Evolutionary conservation across 2,113 vertebrate species (phyloP).

Genomic region (Abramis brama): DNA sequence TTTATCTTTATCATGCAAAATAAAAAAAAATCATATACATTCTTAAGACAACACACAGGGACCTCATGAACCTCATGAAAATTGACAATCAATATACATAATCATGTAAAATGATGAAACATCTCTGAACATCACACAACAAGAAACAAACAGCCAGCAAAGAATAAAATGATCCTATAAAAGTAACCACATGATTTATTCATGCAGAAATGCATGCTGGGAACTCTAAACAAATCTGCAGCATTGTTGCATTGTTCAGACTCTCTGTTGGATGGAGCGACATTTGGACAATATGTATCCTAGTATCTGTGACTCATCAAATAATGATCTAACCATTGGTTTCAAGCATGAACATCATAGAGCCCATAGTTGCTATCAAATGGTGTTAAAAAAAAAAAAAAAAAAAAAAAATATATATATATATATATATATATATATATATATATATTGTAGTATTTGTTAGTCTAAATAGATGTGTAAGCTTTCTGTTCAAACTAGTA

Average conservation of each 20-base stretch:
- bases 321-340: background rate
- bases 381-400: too few relatives aligned
- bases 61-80: too few relatives aligned
- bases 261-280: background rate
- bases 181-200: background rate
- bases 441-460: background rate
- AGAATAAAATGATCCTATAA: background rate
- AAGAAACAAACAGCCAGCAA: background rate
- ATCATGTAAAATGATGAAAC: too few relatives aligned
- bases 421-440: too few relatives aligned
- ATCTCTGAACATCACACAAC: too few relatives aligned
- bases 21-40: too few relatives aligned
- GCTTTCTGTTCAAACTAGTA: background rate
- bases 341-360: background rate
- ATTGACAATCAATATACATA: too few relatives aligned
- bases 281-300: background rate
- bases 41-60: too few relatives aligned
- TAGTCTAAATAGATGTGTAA: background rate
- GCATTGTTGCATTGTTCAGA: background rate
- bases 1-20: too few relatives aligned
- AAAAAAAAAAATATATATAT: too few relatives aligned
- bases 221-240: background rate
- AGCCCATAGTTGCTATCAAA: background rate
- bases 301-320: background rate
- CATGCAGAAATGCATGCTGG: background rate